Percentiles rank a stretch among this genome's conserved stretches.
Conservation (phyloP, 2,888 invertebrate genomes). For the Drosophila antonietae region DNA sequence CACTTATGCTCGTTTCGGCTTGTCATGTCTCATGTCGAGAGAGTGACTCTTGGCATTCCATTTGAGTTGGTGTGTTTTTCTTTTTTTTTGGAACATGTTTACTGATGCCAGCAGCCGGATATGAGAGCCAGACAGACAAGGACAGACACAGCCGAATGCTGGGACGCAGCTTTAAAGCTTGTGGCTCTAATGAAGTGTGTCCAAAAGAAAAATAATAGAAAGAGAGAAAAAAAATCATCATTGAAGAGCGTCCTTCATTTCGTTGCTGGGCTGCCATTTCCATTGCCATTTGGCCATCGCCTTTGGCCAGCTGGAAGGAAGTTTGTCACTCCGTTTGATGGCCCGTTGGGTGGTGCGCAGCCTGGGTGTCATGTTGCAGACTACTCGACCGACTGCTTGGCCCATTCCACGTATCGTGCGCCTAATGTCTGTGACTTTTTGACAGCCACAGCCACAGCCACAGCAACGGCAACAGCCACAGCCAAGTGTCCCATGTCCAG, state of each 20-base stretch:
- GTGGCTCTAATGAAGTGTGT: constrained; percentile 50
- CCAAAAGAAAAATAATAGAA: not conserved
- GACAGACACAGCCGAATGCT: constrained; percentile 11
- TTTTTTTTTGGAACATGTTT: constrained; percentile 22
- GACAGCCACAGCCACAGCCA: constrained; percentile 59
- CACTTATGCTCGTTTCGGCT: constrained; percentile 37
- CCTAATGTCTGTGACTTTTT: constrained; percentile 81
- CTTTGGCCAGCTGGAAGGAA: constrained; percentile 14
- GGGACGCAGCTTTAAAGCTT: constrained; percentile 40
- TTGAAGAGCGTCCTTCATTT: not conserved
- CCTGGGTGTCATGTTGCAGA: constrained; percentile 17
- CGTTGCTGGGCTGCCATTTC: not conserved
- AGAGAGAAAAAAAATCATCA: no score
- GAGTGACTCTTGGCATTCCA: constrained; percentile 37
- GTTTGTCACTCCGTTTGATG: constrained; percentile 49
- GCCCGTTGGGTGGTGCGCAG: not conserved
- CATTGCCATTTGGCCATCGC: constrained; percentile 7
- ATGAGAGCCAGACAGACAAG: constrained; percentile 22
- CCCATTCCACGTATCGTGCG: constrained; percentile 41
- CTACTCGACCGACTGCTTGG: constrained; percentile 7
- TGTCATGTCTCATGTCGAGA: constrained; percentile 60
- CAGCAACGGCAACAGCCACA: not conserved
- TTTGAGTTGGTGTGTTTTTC: not conserved
- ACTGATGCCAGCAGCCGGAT: constrained; percentile 30
- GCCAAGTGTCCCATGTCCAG: constrained; percentile 50